These are phyloP conservation scores for Brachionus paranguensis DNA, from an alignment of 1,140 invertebrate species.

Conservation along the genomic window DNA sequence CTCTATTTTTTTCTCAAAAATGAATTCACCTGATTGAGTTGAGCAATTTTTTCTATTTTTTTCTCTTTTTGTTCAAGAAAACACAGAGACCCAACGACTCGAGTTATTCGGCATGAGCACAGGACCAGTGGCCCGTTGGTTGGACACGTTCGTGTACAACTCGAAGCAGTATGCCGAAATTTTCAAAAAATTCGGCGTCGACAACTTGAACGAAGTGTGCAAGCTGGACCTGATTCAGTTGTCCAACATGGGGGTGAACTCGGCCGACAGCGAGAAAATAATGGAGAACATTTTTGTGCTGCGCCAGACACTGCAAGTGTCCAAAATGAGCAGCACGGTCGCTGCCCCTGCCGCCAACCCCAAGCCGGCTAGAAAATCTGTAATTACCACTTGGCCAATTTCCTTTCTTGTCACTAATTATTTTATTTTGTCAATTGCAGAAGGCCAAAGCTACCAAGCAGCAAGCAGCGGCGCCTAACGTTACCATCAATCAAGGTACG, in stretches of 20 bases:
- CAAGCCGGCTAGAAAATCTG: background rate
- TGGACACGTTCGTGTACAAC: slow-evolving; percentile 35
- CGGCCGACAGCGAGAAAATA: slow-evolving; percentile 12
- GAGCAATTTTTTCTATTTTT: background rate
- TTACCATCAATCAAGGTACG: slow-evolving; percentile 33
- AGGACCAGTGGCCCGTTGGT: slow-evolving; percentile 22
- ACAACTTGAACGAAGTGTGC: slow-evolving; percentile 36
- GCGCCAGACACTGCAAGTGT: slow-evolving; percentile 16
- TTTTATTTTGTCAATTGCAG: background rate
- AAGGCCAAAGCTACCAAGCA: background rate
- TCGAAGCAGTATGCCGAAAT: slow-evolving; percentile 31
- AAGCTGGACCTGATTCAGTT: slow-evolving; percentile 15
- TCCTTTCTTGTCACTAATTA: background rate
- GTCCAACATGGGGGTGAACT: slow-evolving; percentile 14
- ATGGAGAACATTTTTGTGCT: slow-evolving; percentile 31
- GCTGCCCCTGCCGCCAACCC: background rate
- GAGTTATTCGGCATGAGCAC: background rate
- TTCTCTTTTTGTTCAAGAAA: background rate
- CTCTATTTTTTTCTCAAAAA: background rate
- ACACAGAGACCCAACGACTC: background rate
- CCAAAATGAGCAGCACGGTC: background rate
- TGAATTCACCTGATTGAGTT: slow-evolving; percentile 32
- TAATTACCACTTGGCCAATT: background rate
- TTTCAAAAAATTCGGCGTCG: slow-evolving; percentile 33
- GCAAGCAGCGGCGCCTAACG: background rate